Percentiles rank a stretch among this genome's conserved stretches.
Conservation (phyloP, 2,113 vertebrate species). For the Thamnophis sirtalis region DNA sequence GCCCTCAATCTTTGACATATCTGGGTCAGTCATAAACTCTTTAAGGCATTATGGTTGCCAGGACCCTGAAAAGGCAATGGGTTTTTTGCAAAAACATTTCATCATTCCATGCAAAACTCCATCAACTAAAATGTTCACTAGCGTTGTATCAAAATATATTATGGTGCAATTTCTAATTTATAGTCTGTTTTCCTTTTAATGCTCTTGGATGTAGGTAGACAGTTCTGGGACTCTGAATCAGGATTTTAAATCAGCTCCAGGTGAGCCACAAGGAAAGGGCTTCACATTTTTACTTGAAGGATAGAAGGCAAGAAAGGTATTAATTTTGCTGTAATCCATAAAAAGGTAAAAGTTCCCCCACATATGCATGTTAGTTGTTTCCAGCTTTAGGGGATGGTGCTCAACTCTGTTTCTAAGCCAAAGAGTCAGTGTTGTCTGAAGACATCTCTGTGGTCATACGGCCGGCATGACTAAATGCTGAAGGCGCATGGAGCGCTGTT, state of each 20-base stretch:
- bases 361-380: too few relatives aligned
- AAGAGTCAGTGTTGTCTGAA: too few relatives aligned
- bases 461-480: too few relatives aligned
- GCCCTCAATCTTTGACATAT: neutral
- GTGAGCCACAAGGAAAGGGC: neutral
- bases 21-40: neutral
- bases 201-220: neutral
- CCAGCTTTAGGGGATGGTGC: too few relatives aligned
- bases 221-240: neutral
- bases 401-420: too few relatives aligned
- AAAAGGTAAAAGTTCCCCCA: too few relatives aligned
- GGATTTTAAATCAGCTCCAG: neutral
- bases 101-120: conserved; percentile 50
- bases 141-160: conserved; percentile 39
- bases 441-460: too few relatives aligned
- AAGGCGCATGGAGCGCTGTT: too few relatives aligned
- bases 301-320: neutral
- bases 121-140: conserved; percentile 48
- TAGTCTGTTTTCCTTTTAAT: neutral
- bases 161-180: conserved; percentile 57
- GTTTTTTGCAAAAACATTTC: conserved; percentile 38
- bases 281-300: neutral
- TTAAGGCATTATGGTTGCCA: neutral
- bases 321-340: neutral
- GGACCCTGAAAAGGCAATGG: conserved; percentile 36